Conservation (phyloP, 2,797 vertebrate species). For the Spea hammondii region DNA sequence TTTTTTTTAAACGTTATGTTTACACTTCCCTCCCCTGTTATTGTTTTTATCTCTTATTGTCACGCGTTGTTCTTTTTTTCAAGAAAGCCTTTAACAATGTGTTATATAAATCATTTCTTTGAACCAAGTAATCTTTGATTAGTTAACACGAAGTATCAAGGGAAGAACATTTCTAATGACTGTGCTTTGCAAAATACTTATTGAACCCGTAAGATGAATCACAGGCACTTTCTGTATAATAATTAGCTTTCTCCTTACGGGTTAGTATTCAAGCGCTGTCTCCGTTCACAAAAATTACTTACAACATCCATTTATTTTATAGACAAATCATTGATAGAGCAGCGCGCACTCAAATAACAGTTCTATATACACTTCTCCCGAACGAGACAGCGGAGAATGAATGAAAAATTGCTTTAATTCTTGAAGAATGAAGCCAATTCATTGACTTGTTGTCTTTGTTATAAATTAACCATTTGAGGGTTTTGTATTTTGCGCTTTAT, state of each 20-base stretch:
- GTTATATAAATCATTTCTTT: neutral
- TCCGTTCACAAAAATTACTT: neutral
- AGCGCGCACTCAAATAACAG: neutral
- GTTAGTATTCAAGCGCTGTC: neutral
- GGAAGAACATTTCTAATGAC: slow-evolving; percentile 4
- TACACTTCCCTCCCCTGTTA: too few relatives aligned
- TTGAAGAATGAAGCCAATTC: neutral
- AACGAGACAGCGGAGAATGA: neutral
- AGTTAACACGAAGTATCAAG: neutral
- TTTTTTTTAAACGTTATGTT: too few relatives aligned
- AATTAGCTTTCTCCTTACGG: neutral
- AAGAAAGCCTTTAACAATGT: neutral
- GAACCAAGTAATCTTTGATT: slow-evolving; percentile 11
- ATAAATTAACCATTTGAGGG: too few relatives aligned
- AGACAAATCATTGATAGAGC: neutral
- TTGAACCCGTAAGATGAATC: slow-evolving; percentile 12
- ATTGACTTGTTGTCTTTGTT: too few relatives aligned
- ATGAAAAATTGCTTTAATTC: slow-evolving; percentile 2
- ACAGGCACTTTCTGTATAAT: neutral
- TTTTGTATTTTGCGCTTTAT: too few relatives aligned
- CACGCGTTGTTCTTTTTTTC: neutral
- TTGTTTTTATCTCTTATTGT: neutral
- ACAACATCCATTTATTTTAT: neutral
- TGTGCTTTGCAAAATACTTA: slow-evolving; percentile 2
- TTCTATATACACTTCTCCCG: neutral